Conservation (phyloP, 2,888 invertebrate species). For the Drosophila multiciliata region DNA sequence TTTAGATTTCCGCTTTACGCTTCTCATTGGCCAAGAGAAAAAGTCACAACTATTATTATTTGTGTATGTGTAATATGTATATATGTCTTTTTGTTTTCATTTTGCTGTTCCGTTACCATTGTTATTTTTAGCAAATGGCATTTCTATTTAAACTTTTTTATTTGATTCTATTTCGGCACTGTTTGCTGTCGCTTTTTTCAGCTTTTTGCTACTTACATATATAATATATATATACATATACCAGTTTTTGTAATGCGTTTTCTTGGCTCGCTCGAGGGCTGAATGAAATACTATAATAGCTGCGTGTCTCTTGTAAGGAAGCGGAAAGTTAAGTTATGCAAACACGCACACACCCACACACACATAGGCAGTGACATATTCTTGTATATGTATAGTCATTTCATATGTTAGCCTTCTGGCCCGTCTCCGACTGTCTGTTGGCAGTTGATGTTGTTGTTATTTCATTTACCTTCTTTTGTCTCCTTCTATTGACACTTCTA, state of each 20-base stretch:
- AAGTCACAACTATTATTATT: conserved; percentile 42
- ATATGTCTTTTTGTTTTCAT: conserved; percentile 17
- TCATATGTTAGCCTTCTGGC: conserved; percentile 40
- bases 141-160: conserved; percentile 72
- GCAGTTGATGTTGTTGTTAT: conserved; percentile 21
- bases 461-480: conserved; percentile 49
- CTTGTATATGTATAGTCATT: conserved; percentile 38
- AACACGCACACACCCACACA: conserved; percentile 10
- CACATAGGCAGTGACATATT: not conserved
- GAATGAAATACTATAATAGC: conserved; percentile 48
- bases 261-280: conserved; percentile 46
- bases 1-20: conserved; percentile 20
- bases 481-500: conserved; percentile 73
- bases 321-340: conserved; percentile 39
- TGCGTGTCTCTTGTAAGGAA: conserved; percentile 28
- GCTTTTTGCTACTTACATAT: conserved; percentile 8
- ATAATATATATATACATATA: not conserved
- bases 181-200: conserved; percentile 13
- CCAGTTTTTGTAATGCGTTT: conserved; percentile 45
- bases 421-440: conserved; percentile 24
- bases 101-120: conserved; percentile 27
- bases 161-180: conserved; percentile 52
- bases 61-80: conserved; percentile 11
- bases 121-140: conserved; percentile 67
- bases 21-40: conserved; percentile 20